Percentiles rank a stretch among this genome's conserved stretches.
Evolutionary conservation across 2,797 vertebrate genomes (phyloP).

Genomic region (Chelonia mydas): DNA sequence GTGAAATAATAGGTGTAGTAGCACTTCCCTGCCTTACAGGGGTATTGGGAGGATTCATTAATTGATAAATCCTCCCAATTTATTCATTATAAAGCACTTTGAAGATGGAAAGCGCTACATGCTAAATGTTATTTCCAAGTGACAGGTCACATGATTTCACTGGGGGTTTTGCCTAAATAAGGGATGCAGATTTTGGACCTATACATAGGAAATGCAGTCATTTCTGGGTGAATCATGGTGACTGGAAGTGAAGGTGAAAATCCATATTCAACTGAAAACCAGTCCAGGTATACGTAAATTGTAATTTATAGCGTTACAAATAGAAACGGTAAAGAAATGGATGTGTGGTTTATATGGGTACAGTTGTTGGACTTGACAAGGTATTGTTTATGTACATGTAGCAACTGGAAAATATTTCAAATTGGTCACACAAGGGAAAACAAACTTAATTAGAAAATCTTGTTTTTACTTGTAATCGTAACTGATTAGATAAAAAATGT

Average conservation of each 20-base stretch:
- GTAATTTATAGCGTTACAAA: neutral
- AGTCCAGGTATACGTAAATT: slow-evolving; percentile 1
- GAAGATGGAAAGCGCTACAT: neutral
- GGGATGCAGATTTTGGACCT: neutral
- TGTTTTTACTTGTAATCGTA: neutral
- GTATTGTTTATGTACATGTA: neutral
- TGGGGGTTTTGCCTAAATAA: neutral
- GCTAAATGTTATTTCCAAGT: neutral
- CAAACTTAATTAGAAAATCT: neutral
- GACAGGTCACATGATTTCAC: neutral
- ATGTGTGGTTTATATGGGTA: neutral
- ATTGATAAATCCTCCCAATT: too few relatives aligned
- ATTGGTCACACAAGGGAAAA: neutral
- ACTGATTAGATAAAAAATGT: neutral
- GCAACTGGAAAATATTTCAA: neutral
- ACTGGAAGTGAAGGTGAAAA: neutral
- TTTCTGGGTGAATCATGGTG: neutral
- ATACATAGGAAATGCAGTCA: neutral
- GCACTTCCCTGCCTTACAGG: neutral
- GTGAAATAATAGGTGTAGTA: neutral
- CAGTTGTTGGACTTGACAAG: neutral
- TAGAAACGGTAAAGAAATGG: neutral
- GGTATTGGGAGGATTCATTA: neutral
- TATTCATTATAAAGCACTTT: neutral
- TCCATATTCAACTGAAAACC: neutral